A percentile compares a stretch with the other conserved stretches of the same genome.
Conservation (phyloP, 2,888 invertebrate genomes). For the Synergus gifuensis region DNA sequence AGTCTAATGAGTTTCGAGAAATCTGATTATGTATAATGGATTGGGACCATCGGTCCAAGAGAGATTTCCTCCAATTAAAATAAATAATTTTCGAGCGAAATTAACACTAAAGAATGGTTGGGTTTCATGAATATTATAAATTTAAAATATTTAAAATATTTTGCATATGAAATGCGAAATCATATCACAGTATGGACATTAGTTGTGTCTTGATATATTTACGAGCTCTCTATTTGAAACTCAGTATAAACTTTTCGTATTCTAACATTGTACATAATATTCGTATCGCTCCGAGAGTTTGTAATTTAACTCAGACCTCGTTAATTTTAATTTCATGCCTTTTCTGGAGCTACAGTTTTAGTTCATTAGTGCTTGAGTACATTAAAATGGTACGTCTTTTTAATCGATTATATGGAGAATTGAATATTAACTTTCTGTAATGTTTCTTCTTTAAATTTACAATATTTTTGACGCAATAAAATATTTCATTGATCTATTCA, state of each 20-base stretch:
- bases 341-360: neutral
- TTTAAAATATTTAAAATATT: neutral
- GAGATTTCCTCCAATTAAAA: neutral
- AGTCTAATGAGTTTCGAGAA: conserved; percentile 27
- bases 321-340: neutral
- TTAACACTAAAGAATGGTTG: neutral
- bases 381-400: no score
- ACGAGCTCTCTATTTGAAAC: no score
- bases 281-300: neutral
- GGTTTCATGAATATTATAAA: neutral
- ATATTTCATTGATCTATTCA: neutral
- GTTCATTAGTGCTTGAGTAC: no score
- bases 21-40: conserved; percentile 1
- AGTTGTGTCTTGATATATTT: neutral
- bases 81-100: neutral
- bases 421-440: no score
- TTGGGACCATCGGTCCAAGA: neutral
- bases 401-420: no score
- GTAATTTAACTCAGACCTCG: neutral
- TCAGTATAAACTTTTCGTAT: neutral
- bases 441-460: no score
- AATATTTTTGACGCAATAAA: neutral
- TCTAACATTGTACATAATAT: no score
- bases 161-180: neutral
- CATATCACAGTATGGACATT: neutral